Evolutionary conservation across 53 echinoderm and acorn worm genomes (phyloP).

Genomic region (Zoroaster sp.): DNA sequence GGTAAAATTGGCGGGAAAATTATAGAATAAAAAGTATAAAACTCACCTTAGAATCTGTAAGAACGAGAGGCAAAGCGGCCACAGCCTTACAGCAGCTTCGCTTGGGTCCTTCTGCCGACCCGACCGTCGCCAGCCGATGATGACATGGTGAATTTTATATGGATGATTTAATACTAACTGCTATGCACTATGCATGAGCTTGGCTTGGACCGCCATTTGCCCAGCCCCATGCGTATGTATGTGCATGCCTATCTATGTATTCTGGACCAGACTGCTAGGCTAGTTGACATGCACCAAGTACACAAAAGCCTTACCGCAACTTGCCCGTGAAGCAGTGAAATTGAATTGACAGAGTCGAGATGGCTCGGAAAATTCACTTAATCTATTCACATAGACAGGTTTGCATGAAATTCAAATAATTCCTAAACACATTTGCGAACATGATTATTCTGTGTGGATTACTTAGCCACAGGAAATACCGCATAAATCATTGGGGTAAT

Average conservation of each 20-base stretch:
- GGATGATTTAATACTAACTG: conserved; percentile 56
- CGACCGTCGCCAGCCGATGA: neutral
- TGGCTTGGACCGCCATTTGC: conserved; percentile 15
- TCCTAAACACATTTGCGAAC: conserved; percentile 35
- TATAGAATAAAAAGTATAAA: neutral
- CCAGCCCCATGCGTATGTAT: conserved; percentile 39
- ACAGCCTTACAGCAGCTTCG: conserved; percentile 17
- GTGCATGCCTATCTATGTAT: conserved; percentile 39
- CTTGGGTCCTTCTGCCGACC: conserved; percentile 17
- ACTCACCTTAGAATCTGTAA: neutral
- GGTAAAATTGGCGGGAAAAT: neutral
- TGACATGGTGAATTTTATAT: conserved; percentile 52
- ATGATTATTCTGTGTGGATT: neutral
- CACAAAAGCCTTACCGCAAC: neutral
- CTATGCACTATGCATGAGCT: conserved; percentile 54
- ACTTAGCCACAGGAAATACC: neutral
- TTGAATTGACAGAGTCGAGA: conserved; percentile 13
- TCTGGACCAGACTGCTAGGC: neutral
- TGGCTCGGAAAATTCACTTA: conserved; percentile 4
- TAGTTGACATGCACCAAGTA: conserved; percentile 23
- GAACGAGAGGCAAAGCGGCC: neutral
- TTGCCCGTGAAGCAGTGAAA: conserved; percentile 2
- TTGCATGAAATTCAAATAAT: conserved; percentile 54
- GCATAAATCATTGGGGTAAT: conserved; percentile 7
- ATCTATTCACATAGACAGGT: conserved; percentile 41